These are phyloP conservation scores for Polylopha cassiicola DNA, from an alignment of 2,888 invertebrate species.

Conservation along the genomic window DNA sequence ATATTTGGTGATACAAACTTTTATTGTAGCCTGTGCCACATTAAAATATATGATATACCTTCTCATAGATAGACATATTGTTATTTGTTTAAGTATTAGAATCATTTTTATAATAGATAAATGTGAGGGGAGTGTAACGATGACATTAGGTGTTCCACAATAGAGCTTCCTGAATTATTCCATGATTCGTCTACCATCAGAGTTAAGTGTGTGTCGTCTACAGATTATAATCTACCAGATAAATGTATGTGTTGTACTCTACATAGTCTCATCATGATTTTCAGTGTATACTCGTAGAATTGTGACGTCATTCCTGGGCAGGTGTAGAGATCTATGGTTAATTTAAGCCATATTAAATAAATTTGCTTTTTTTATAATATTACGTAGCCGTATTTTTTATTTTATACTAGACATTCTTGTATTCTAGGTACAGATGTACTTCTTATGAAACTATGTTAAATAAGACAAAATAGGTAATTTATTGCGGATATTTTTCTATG, in stretches of 20 bases:
- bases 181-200: constrained; percentile 54
- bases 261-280: too few relatives aligned
- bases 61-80: constrained; percentile 65
- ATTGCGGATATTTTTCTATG: too few relatives aligned
- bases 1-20: constrained; percentile 32
- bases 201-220: constrained; percentile 33
- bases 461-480: too few relatives aligned
- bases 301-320: too few relatives aligned
- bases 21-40: constrained; percentile 69
- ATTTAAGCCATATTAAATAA: too few relatives aligned
- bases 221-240: constrained; percentile 15
- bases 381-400: too few relatives aligned
- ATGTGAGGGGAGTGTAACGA: constrained; percentile 50
- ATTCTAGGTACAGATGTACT: too few relatives aligned
- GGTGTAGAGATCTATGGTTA: too few relatives aligned
- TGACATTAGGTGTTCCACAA: constrained; percentile 56
- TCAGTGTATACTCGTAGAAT: too few relatives aligned
- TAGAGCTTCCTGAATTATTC: constrained; percentile 67
- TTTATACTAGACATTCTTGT: too few relatives aligned
- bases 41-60: constrained; percentile 61
- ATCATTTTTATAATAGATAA: constrained; percentile 58
- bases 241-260: constrained; percentile 17
- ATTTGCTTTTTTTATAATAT: too few relatives aligned
- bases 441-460: too few relatives aligned
- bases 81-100: constrained; percentile 62